Evolutionary conservation across 2,113 vertebrate genomes (phyloP).

Genomic region (Taxidea taxus): DNA sequence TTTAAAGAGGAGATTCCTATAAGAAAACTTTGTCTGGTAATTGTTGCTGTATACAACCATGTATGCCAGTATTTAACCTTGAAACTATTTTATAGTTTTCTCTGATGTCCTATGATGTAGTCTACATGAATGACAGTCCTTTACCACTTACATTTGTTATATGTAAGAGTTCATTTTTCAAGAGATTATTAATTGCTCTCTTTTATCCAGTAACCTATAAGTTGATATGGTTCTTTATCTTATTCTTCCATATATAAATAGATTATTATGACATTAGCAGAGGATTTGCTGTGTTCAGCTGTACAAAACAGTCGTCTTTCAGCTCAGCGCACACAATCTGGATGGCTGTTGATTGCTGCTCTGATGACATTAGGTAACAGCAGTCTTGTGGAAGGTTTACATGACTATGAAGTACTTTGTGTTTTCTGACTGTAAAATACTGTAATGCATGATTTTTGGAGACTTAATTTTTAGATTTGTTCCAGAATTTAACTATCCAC

Average conservation of each 20-base stretch:
- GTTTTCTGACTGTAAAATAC: not conserved
- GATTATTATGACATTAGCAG: slow-evolving; percentile 90
- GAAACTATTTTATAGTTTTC: not conserved
- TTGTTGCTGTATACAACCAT: not conserved
- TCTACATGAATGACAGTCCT: not conserved
- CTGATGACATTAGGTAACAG: slow-evolving; percentile 92
- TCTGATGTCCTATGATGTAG: not conserved
- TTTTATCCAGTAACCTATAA: slow-evolving; percentile 14
- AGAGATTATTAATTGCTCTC: slow-evolving; percentile 15
- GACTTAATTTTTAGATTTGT: not conserved
- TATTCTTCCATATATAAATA: slow-evolving; percentile 74
- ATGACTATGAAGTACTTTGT: not conserved
- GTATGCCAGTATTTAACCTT: slow-evolving; percentile 14
- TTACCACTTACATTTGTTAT: not conserved
- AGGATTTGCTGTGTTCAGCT: slow-evolving; percentile 93
- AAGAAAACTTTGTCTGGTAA: not conserved
- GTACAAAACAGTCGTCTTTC: slow-evolving; percentile 92
- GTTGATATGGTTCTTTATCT: slow-evolving; percentile 15
- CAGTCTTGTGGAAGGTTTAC: slow-evolving; percentile 33
- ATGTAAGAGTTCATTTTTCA: slow-evolving; percentile 35
- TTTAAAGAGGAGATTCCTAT: not conserved
- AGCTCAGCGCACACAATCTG: slow-evolving; percentile 91
- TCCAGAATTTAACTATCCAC: slow-evolving; percentile 20
- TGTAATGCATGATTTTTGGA: not conserved
- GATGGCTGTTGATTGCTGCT: slow-evolving; percentile 92